These are phyloP conservation scores for Gallirallus australis DNA, from an alignment of 2,797 vertebrate species.

Conservation along the genomic window DNA sequence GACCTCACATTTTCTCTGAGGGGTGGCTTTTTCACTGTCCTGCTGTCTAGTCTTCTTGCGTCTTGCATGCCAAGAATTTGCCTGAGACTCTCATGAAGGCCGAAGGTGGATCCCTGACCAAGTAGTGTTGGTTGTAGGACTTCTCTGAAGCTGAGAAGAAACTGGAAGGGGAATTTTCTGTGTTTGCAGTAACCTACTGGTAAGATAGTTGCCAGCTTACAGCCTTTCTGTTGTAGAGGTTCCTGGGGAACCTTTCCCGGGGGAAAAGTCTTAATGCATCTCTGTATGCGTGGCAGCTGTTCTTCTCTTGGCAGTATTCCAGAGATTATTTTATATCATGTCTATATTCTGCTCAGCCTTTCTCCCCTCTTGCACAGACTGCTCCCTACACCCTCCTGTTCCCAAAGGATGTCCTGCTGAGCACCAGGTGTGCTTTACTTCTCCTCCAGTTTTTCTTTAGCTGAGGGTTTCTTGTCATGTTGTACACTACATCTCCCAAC, in stretches of 20 bases:
- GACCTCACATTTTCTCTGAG: not conserved
- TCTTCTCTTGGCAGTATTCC: not conserved
- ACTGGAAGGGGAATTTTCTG: not conserved
- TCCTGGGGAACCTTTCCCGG: not conserved
- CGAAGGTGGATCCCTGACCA: not conserved
- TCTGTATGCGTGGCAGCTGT: not conserved
- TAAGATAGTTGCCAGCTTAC: not conserved
- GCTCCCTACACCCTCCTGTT: not conserved
- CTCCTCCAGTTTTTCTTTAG: not conserved
- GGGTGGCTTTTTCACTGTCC: not conserved
- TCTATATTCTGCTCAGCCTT: not conserved
- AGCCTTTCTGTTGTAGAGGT: not conserved
- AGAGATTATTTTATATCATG: not conserved
- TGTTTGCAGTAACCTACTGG: not conserved
- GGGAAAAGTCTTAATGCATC: not conserved
- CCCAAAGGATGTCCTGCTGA: not conserved
- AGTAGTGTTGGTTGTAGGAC: not conserved
- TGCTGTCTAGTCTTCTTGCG: not conserved
- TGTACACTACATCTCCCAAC: not conserved
- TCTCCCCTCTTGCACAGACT: not conserved
- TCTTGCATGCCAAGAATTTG: not conserved
- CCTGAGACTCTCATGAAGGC: not conserved
- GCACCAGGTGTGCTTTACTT: not conserved
- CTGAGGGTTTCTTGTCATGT: not conserved
- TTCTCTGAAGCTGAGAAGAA: not conserved